A percentile compares a stretch with the other conserved stretches of the same genome.
Evolutionary conservation across 2,888 invertebrate genomes (phyloP).

Genomic region (Stictocephala bisonia): DNA sequence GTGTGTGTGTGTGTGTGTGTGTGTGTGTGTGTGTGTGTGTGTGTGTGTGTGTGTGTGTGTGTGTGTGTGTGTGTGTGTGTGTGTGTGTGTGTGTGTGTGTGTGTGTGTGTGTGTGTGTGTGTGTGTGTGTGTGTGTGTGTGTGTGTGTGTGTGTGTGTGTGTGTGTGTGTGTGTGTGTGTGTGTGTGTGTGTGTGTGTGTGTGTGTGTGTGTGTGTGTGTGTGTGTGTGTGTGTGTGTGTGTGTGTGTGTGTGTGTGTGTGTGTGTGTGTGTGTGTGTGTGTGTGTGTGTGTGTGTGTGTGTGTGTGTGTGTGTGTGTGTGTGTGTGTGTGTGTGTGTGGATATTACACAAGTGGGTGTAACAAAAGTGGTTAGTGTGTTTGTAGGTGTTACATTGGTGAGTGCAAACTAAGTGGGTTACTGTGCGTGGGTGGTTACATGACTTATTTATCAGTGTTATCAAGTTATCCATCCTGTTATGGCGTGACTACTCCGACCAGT

Average conservation of each 20-base stretch:
- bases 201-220: background rate
- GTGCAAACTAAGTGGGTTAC: no score
- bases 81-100: background rate
- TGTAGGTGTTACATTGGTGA: no score
- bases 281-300: background rate
- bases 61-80: background rate
- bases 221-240: background rate
- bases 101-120: background rate
- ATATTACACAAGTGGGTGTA: background rate
- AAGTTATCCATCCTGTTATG: no score
- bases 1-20: background rate
- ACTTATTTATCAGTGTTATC: no score
- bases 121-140: background rate
- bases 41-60: background rate
- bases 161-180: background rate
- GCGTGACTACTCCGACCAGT: no score
- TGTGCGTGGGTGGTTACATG: no score
- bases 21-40: background rate
- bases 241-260: background rate
- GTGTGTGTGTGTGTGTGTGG: background rate
- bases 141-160: background rate
- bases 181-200: background rate
- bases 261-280: background rate
- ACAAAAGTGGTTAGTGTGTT: no score
- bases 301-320: background rate